These are phyloP conservation scores for Batillaria attramentaria DNA, from an alignment of 1,140 invertebrate genomes.

Conservation along the genomic window DNA sequence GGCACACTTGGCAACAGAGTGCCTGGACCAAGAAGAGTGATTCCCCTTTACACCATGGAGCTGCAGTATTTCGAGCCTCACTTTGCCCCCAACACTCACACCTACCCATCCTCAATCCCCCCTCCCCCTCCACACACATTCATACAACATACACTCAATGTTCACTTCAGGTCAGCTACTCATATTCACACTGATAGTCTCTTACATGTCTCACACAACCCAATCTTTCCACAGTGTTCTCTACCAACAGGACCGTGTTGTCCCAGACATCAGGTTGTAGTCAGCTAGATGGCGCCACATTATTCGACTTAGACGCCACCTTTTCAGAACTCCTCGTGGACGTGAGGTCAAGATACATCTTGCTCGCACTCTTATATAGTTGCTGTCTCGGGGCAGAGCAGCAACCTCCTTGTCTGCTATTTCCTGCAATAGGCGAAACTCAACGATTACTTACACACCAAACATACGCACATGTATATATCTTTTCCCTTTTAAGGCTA, in stretches of 20 bases:
- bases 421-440: slow-evolving; percentile 71
- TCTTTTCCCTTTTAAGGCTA: background rate
- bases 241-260: slow-evolving; percentile 90
- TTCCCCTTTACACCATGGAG: too few species aligned
- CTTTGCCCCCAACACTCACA: too few species aligned
- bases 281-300: slow-evolving; percentile 90
- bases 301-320: slow-evolving; percentile 89
- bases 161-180: too few species aligned
- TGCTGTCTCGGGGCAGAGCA: slow-evolving; percentile 83
- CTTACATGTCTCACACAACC: too few species aligned
- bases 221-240: background rate
- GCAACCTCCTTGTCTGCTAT: slow-evolving; percentile 82
- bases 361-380: slow-evolving; percentile 76
- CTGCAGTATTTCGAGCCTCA: too few species aligned
- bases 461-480: background rate
- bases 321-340: slow-evolving; percentile 80
- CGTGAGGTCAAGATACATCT: slow-evolving; percentile 84
- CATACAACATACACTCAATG: too few species aligned
- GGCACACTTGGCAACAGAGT: too few species aligned
- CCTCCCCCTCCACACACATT: too few species aligned
- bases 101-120: too few species aligned
- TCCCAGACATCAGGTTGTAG: slow-evolving; percentile 90
- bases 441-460: background rate
- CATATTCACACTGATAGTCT: too few species aligned
- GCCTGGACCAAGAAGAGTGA: too few species aligned